Percentiles rank a stretch among this genome's conserved stretches.
Evolutionary conservation across 2,113 vertebrate species (phyloP).

Genomic region (Pygoscelis adeliae): DNA sequence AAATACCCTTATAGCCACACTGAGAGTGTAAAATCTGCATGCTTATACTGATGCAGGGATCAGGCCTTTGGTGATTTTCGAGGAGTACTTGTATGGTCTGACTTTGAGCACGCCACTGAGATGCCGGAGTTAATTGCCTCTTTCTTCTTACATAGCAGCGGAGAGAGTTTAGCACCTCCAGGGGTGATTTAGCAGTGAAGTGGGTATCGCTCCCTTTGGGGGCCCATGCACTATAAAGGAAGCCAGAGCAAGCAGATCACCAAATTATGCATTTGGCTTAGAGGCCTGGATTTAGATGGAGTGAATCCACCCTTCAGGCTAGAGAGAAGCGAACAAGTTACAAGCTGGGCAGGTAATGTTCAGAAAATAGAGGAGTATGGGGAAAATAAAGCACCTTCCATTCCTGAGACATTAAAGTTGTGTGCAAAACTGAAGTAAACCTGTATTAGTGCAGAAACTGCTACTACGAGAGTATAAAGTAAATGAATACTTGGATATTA

Average conservation of each 20-base stretch:
- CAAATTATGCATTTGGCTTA: neutral
- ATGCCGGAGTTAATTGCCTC: neutral
- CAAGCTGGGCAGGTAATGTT: neutral
- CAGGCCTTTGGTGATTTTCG: neutral
- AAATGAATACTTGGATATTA: neutral
- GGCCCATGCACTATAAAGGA: neutral
- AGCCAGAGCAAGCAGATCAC: neutral
- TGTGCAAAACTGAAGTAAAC: neutral
- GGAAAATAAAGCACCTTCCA: neutral
- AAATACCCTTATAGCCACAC: neutral
- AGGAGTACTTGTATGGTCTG: neutral
- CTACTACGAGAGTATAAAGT: neutral
- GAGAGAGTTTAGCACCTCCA: neutral
- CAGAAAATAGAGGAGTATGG: neutral
- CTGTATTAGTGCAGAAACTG: neutral
- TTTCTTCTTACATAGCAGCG: neutral
- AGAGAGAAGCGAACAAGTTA: neutral
- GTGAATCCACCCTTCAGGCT: neutral
- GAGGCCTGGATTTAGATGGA: neutral
- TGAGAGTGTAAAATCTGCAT: neutral
- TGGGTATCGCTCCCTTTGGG: accelerated
- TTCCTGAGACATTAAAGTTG: neutral
- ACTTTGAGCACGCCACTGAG: neutral
- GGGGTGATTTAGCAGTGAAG: neutral
- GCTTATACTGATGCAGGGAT: neutral